phyloP scores from a whole-genome alignment of 92 coral and sea anemone genomes.

The Zoanthus solanderi region DNA sequence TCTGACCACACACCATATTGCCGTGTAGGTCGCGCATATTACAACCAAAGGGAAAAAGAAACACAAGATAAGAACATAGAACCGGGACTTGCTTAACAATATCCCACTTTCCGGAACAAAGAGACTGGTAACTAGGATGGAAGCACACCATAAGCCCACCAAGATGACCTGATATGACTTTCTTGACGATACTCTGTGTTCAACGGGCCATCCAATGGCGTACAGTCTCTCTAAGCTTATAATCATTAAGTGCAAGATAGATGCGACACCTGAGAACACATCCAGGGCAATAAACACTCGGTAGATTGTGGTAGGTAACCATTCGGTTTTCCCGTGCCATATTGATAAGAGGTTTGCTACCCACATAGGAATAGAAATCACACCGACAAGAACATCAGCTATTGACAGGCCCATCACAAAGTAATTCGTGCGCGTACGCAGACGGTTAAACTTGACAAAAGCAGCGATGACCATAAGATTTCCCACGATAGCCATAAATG shows the following conservation, averaged over 20 bases:
- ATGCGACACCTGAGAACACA: constrained; percentile 69
- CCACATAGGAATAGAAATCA: constrained; percentile 69
- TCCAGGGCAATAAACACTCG: constrained; percentile 66
- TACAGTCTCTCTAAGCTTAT: constrained; percentile 72
- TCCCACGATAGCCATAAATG: constrained; percentile 51
- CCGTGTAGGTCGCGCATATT: constrained; percentile 57
- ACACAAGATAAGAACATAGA: constrained; percentile 56
- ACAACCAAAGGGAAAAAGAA: constrained; percentile 59
- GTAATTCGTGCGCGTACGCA: constrained; percentile 63
- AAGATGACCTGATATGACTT: constrained; percentile 55
- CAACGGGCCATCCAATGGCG: constrained; percentile 81
- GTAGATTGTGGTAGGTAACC: constrained; percentile 63
- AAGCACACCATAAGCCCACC: constrained; percentile 52
- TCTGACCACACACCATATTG: constrained; percentile 64
- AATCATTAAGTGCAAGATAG: constrained; percentile 69
- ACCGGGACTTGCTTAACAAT: constrained; percentile 47
- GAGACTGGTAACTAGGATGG: constrained; percentile 47
- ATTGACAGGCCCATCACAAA: constrained; percentile 58
- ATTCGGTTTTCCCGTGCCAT: constrained; percentile 64
- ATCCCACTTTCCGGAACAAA: constrained; percentile 57
- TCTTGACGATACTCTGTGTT: constrained; percentile 67
- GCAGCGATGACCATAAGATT: constrained; percentile 55
- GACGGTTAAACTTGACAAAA: constrained; percentile 47
- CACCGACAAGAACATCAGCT: constrained; percentile 58
- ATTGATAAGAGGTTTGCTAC: constrained; percentile 64